These are phyloP conservation scores for Atractosteus spatula DNA, from an alignment of 2,113 vertebrate genomes.

Conservation along the genomic window DNA sequence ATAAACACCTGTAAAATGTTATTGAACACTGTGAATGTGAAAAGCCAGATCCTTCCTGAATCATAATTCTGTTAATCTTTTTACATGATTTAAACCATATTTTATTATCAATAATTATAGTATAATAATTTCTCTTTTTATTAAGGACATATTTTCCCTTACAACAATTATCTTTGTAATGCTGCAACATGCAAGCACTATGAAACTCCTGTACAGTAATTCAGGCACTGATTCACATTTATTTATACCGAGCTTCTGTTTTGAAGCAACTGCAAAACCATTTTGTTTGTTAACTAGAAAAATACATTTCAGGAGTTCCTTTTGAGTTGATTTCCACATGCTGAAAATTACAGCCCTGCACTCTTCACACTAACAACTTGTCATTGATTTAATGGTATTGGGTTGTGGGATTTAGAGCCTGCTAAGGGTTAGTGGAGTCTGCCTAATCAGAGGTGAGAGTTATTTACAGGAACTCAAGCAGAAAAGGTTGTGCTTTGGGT, in stretches of 20 bases:
- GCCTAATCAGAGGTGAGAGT: slow-evolving; percentile 22
- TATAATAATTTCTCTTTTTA: background rate
- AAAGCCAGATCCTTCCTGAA: background rate
- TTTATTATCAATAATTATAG: background rate
- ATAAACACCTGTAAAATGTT: slow-evolving; percentile 13
- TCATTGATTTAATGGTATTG: slow-evolving; percentile 22
- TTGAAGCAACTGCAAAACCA: background rate
- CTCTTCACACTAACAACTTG: slow-evolving; percentile 13
- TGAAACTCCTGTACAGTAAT: background rate
- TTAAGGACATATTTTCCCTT: background rate
- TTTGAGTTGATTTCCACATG: slow-evolving; percentile 7
- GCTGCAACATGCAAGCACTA: background rate
- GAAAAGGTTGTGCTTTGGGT: background rate
- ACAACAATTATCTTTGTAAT: background rate
- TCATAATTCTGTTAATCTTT: no score
- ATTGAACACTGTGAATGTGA: slow-evolving; percentile 5
- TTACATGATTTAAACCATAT: no score
- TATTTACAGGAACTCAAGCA: slow-evolving; percentile 21
- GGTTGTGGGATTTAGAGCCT: slow-evolving; percentile 14
- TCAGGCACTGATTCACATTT: background rate
- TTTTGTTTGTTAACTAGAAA: slow-evolving; percentile 3
- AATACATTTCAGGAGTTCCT: background rate
- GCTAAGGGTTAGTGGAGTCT: slow-evolving; percentile 24
- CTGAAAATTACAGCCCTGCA: slow-evolving; percentile 13
- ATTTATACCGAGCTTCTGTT: background rate